phyloP scores from a whole-genome alignment of 1,140 invertebrate genomes.

The Andricus grossulariae region DNA sequence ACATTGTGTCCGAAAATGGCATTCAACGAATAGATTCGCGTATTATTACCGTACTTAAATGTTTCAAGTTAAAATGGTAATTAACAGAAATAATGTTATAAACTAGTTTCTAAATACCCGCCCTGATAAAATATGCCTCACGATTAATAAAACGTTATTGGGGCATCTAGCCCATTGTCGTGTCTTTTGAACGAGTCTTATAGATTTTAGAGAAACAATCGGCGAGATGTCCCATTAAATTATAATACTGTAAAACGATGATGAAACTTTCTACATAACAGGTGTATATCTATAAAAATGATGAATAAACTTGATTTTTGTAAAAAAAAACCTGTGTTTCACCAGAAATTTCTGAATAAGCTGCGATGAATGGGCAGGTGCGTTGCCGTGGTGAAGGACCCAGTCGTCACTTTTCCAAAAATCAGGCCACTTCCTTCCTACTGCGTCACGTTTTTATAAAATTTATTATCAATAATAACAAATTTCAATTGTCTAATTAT shows the following conservation, averaged over 20 bases:
- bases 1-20: slow-evolving; percentile 27
- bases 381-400: too few species aligned
- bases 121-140: slow-evolving; percentile 54
- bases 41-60: slow-evolving; percentile 49
- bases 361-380: too few species aligned
- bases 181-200: slow-evolving; percentile 50
- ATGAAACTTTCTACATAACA: slow-evolving; percentile 72
- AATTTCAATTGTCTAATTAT: too few species aligned
- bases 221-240: slow-evolving; percentile 60
- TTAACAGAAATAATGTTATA: slow-evolving; percentile 57
- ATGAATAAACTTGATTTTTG: slow-evolving; percentile 74
- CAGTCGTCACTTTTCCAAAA: too few species aligned
- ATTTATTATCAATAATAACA: too few species aligned
- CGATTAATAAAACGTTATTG: slow-evolving; percentile 55
- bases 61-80: slow-evolving; percentile 56
- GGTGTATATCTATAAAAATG: slow-evolving; percentile 71
- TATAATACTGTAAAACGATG: slow-evolving; percentile 63
- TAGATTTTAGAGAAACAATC: slow-evolving; percentile 52
- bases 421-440: too few species aligned
- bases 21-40: slow-evolving; percentile 56
- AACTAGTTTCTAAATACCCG: slow-evolving; percentile 61
- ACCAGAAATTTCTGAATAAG: too few species aligned
- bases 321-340: slow-evolving; percentile 65
- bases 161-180: slow-evolving; percentile 56
- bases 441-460: too few species aligned